These are phyloP conservation scores for Cherax quadricarinatus DNA, from an alignment of 1,140 invertebrate species.

Conservation along the genomic window DNA sequence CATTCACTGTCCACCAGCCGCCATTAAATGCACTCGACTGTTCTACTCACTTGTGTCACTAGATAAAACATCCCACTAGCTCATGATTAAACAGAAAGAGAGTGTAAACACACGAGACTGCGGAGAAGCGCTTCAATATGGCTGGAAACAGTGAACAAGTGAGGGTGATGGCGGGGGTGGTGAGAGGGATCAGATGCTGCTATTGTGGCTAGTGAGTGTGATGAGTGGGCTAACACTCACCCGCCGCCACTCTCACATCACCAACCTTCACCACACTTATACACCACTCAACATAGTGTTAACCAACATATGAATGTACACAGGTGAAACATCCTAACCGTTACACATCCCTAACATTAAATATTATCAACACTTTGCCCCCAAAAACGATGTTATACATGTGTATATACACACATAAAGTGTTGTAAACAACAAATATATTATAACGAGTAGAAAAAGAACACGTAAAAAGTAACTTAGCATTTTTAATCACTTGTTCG, in stretches of 20 bases:
- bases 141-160: neutral
- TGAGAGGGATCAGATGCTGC: too few relatives aligned
- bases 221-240: too few relatives aligned
- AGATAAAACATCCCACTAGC: neutral
- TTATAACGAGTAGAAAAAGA: too few relatives aligned
- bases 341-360: too few relatives aligned
- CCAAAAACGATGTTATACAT: too few relatives aligned
- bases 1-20: neutral
- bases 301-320: neutral
- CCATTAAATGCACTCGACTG: neutral
- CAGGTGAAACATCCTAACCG: neutral
- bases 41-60: neutral
- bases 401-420: too few relatives aligned
- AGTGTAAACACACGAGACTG: constrained; percentile 11
- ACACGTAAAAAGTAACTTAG: too few relatives aligned
- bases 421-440: too few relatives aligned
- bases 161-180: neutral
- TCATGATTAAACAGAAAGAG: neutral
- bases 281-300: neutral
- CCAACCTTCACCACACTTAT: neutral
- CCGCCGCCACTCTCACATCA: neutral
- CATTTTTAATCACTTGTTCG: too few relatives aligned
- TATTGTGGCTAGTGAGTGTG: too few relatives aligned
- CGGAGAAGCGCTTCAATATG: neutral
- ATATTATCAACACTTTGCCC: too few relatives aligned